These are phyloP conservation scores for Trissolcus japonicus DNA, from an alignment of 2,888 invertebrate genomes.

Conservation along the genomic window DNA sequence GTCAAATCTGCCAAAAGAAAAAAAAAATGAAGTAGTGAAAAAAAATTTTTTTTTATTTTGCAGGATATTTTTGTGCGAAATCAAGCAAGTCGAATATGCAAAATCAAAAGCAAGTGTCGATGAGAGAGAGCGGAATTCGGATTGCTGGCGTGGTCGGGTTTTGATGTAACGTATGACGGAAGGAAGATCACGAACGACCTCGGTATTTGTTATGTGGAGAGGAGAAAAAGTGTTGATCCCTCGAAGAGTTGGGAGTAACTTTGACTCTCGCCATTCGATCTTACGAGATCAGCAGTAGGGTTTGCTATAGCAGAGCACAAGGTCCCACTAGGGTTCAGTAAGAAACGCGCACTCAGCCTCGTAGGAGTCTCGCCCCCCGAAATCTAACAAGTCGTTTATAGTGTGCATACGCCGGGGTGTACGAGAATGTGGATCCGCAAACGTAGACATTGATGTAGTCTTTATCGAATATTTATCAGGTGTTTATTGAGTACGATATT, in stretches of 20 bases:
- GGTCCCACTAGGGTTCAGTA: constrained; percentile 72
- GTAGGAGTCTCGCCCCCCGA: constrained; percentile 64
- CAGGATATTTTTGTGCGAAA: neutral
- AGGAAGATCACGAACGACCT: constrained; percentile 55
- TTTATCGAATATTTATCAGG: constrained; percentile 6
- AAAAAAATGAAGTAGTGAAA: too few species aligned
- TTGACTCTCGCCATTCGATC: constrained; percentile 58
- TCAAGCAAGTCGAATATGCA: neutral
- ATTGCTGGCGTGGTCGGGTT: neutral
- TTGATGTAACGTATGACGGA: constrained; percentile 46
- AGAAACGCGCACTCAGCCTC: constrained; percentile 71
- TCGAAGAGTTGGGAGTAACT: constrained; percentile 58
- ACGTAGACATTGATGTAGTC: constrained; percentile 18
- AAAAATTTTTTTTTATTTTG: too few species aligned
- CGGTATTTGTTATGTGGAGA: constrained; percentile 51
- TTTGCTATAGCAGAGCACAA: constrained; percentile 71
- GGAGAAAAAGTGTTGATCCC: constrained; percentile 56
- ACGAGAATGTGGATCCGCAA: constrained; percentile 40
- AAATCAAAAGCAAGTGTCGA: neutral
- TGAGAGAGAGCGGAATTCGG: constrained; percentile 5
- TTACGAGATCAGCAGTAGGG: constrained; percentile 62
- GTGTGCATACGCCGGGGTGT: constrained; percentile 36
- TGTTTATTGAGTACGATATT: constrained; percentile 26
- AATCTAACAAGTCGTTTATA: constrained; percentile 27
- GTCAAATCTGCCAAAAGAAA: neutral